phyloP scores from a whole-genome alignment of 2,797 vertebrate genomes.

The Mergus octosetaceus region DNA sequence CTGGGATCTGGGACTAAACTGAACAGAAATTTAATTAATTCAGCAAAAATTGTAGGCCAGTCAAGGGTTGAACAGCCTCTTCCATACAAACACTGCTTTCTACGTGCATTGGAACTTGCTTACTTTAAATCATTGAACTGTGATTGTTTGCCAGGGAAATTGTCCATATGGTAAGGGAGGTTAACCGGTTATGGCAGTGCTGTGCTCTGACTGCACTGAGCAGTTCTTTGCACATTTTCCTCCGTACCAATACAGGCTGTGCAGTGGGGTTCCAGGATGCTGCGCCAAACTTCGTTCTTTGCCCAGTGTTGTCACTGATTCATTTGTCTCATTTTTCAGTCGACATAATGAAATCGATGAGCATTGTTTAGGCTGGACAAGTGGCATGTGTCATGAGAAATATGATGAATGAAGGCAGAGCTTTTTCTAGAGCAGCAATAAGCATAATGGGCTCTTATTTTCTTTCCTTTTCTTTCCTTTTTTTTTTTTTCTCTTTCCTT shows the following conservation, averaged over 20 bases:
- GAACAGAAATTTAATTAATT: not conserved
- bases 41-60: not conserved
- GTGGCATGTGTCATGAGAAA: not conserved
- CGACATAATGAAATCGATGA: not conserved
- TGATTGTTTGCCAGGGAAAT: not conserved
- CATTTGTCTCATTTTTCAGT: not conserved
- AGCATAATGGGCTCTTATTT: not conserved
- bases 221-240: not conserved
- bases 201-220: not conserved
- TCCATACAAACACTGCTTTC: not conserved
- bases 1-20: not conserved
- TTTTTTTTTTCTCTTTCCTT: no score
- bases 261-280: not conserved
- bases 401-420: not conserved
- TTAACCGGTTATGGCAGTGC: not conserved
- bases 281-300: not conserved
- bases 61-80: not conserved
- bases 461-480: rapidly evolving
- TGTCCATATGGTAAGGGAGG: not conserved
- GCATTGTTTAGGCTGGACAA: slow-evolving; percentile 2
- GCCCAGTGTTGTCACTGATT: not conserved
- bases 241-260: not conserved
- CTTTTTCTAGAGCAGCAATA: not conserved
- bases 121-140: not conserved
- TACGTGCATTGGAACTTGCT: not conserved